Base-by-base conservation (phyloP, 2,888 invertebrate genomes). In the Cantharis lateralis region DNA sequence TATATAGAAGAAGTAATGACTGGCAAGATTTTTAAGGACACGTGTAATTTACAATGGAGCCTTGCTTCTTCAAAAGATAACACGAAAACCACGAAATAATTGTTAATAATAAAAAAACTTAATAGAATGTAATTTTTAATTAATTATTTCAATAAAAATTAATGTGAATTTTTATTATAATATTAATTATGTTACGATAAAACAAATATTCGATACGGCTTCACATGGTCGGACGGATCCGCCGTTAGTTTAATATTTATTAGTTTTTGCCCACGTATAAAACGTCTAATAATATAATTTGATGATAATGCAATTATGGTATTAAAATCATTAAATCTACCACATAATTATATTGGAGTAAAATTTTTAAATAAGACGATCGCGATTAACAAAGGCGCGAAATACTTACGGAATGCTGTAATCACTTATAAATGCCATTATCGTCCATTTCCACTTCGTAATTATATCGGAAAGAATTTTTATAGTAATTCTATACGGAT, bases 291-390 rank as follows among this genome's bases (percentile, higher is more conserved):
- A 77, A 71, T 74, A 77, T 74, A 77, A 77, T 68, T 74, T 66
- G 77, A 74, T 74, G 77, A 77, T 74, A 77, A 74, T 77, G 74
- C 77, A 77, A 75, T 77, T 74, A 77, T 71, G 74, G 63, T 24
- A 71, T 77, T 74, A 71, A 77, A 69, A 68, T 74, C 74, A 71
- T 77, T 74, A 77, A 63, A 32, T 63, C 68, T 11, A 68, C 68
- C 68, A 15, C 71, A 24, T 75, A 75, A 75, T 75, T 75, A 75
- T 61, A 71, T 32, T 18, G 64, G 61, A 74, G 63, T 70, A 70
- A 32, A 71, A 75, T 66, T 71, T 69, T 75, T 75, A 66, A 66
- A 75, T 71, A 16, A 71, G 64, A 61, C 24, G 68, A 71, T 24
- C 26, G 66, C 48, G 63, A 28, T 70, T 74, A 70, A 75, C 48